These are phyloP conservation scores for Erythrocebus patas DNA, from an alignment of 2,113 vertebrate genomes.

Conservation along the genomic window DNA sequence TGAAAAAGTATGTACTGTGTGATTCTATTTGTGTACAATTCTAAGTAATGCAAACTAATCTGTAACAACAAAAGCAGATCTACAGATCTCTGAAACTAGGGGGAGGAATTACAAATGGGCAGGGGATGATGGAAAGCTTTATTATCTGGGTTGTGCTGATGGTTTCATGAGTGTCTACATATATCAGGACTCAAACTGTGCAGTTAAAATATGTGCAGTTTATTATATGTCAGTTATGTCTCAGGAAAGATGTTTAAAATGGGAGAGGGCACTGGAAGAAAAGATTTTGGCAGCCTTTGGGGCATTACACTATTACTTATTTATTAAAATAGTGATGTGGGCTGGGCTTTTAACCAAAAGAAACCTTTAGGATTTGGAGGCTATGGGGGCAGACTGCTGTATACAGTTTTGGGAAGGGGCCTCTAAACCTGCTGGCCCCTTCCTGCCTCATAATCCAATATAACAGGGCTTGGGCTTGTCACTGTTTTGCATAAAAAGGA, in stretches of 20 bases:
- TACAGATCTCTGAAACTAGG: not conserved
- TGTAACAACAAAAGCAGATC: not conserved
- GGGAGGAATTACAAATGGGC: not conserved
- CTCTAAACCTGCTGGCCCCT: not conserved
- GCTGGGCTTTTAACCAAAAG: not conserved
- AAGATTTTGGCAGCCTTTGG: not conserved
- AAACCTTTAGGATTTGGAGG: not conserved
- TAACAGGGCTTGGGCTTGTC: not conserved
- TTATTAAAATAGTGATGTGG: not conserved
- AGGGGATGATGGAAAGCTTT: not conserved
- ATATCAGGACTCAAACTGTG: not conserved
- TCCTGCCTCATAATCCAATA: not conserved
- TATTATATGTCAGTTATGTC: not conserved
- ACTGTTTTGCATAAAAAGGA: constrained; percentile 18
- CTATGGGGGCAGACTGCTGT: not conserved
- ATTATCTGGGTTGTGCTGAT: not conserved
- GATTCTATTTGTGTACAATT: not conserved
- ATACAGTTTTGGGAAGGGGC: not conserved
- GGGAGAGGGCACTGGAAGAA: not conserved
- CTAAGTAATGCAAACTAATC: not conserved
- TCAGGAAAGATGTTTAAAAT: constrained; percentile 22
- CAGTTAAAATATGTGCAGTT: not conserved
- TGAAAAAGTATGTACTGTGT: not conserved
- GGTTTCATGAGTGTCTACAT: not conserved
- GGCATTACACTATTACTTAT: not conserved